Base-by-base conservation (phyloP, 2,113 vertebrate genomes). In the Casuarius casuarius region DNA sequence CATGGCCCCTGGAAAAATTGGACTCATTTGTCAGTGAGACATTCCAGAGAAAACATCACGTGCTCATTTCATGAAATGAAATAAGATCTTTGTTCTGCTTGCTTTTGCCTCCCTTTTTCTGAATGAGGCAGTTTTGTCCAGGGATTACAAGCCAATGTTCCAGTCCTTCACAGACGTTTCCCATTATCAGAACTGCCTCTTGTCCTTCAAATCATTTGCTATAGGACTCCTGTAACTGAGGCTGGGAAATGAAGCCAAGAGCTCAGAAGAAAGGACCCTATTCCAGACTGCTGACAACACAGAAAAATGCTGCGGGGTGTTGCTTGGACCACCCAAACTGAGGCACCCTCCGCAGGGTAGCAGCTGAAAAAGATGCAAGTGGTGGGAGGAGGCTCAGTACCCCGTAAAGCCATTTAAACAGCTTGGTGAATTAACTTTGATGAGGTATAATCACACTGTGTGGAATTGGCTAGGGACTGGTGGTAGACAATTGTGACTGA, bases 11-110 rank as follows among this genome's bases (percentile, higher is more conserved):
- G 94, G 96, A 95, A 97, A 95, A 95, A 73, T 31, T 85, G 82
- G 81, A 82, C 22, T 61, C 21, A 3, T 83, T 92, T 74, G 59
- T 92, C 87, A 93, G 88, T 1, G 4, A 96, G 86, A 66, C 88
- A 81, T 96, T 97, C 95, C 95, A 95, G 93, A 96, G 78, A 94
- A 97, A 96, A 97, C 75, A 95, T 95, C 89, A 97, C 79, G 35
- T 96, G 95, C 52, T 86, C 25, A 0, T 81, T 96, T 86, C 86
- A 92, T 11, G 61, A 96, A 94, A 76, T 95, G 95, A 97, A 97
- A 94, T 77, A 93, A 88, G 90, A 95, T 86, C 96, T 95, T 95
- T 96, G 89, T 94, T 91, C 96, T 95, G 85, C 33, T 14, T 29
- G 92, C 72, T 78, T 88, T 52, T 5, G 17, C 56, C 17, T 19